Percentiles rank a stretch among this genome's conserved stretches.
Evolutionary conservation across 2,888 invertebrate genomes (phyloP).

Genomic region (Trissoscelio sp.): DNA sequence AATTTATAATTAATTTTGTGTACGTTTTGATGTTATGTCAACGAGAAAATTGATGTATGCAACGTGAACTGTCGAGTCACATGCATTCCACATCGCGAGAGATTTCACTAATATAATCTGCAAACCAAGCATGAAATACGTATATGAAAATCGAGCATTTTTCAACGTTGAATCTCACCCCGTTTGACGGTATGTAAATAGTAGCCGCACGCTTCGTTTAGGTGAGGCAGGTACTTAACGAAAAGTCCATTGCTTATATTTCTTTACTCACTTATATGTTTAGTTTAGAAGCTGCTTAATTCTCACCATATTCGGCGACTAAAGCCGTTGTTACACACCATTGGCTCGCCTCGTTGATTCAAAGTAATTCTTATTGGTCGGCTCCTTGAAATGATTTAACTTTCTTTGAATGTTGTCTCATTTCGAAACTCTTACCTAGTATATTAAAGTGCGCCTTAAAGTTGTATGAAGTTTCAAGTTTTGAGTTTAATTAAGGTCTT

Average conservation of each 20-base stretch:
- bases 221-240: constrained; percentile 79
- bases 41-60: constrained; percentile 19
- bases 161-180: constrained; percentile 40
- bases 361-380: constrained; percentile 14
- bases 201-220: constrained; percentile 81
- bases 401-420: constrained; percentile 6
- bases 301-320: constrained; percentile 73
- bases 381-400: constrained; percentile 12
- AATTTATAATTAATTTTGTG: no score
- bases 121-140: constrained; percentile 76
- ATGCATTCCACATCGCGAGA: constrained; percentile 62
- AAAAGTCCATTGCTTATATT: constrained; percentile 77
- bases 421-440: constrained; percentile 19
- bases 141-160: constrained; percentile 57
- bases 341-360: constrained; percentile 71
- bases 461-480: constrained; percentile 16
- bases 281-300: constrained; percentile 79
- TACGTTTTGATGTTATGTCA: not conserved
- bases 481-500: not conserved
- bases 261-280: constrained; percentile 78
- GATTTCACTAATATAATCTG: constrained; percentile 75
- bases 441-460: constrained; percentile 24
- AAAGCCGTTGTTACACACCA: constrained; percentile 70
- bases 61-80: constrained; percentile 27
- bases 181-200: constrained; percentile 77